Base-by-base conservation (phyloP, 2,113 vertebrate genomes). In the Opisthocomus hoazin region DNA sequence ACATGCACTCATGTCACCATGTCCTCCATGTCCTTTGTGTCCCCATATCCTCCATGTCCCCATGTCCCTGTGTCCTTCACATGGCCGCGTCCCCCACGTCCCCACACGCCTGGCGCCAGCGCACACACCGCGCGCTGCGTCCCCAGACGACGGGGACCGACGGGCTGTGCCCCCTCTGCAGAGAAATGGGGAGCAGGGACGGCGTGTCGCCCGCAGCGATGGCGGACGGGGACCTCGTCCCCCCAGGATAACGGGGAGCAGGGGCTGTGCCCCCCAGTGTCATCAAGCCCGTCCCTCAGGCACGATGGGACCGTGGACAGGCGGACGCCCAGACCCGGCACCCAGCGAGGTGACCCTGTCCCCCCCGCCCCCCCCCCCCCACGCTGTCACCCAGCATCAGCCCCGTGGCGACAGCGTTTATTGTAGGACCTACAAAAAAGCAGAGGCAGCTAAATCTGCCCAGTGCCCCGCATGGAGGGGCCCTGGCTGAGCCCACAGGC, bases 311-410 rank as follows among this genome's bases (percentile, higher is more conserved):
- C 27, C 63, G 29, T 8, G 76, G 46, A 61, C 58, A 57, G 78
- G 46, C 16, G 1, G 37, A 50, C 16, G 1, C n/a, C 36, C 12
- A 32, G 61, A 80, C 1, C 45, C 57, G 9, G 29, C 45, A 29
- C 21, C 24, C 60, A 8, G 2, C 1, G n/a, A 39, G 1, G 21
- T 70, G 39, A 50, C 45, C 43, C 15, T 0, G 0, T 22, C 15
- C 58, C 29, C 43, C n/a, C 19, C n/a, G 6, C 10, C 11, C 64
- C 43, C 45, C 24, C 23, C 73, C 21, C 30, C n/a, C 70, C 4
- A 4, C 6, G 2, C 32, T 43, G 36, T 66, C 69, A 41, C 74
- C 34, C 36, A 17, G 34, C 10, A 6, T 34, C 54, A 12, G n/a
- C 77, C 45, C 89, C 70, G 50, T 0, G 0, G 63, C 9, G 10